Evolutionary conservation across 2,113 vertebrate species (phyloP).

Genomic region (Aegotheles bennettii): DNA sequence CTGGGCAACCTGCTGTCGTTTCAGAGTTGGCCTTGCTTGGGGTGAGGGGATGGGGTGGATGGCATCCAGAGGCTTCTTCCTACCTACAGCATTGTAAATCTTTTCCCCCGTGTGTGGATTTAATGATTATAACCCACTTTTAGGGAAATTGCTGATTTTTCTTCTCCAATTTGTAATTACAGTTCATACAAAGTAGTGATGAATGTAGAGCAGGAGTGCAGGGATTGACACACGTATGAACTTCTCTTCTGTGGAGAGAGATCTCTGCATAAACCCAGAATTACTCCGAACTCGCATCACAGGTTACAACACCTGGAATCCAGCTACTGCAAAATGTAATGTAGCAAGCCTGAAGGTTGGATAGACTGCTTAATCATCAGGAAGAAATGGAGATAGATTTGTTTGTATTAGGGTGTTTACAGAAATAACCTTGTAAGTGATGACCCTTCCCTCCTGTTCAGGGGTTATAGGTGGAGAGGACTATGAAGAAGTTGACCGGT

Average conservation of each 20-base stretch:
- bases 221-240: fast-evolving
- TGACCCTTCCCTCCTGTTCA: conserved; percentile 26
- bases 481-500: conserved; percentile 87
- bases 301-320: background rate
- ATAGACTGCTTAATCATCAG: background rate
- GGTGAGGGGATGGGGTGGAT: background rate
- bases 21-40: background rate
- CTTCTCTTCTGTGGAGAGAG: background rate
- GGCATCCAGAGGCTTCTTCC: background rate
- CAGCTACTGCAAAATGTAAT: background rate
- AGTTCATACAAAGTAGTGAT: background rate
- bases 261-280: background rate
- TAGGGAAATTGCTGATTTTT: background rate
- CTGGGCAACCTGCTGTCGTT: background rate
- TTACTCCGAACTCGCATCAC: background rate
- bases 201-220: background rate
- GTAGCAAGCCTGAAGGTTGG: background rate
- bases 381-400: background rate
- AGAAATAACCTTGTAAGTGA: background rate
- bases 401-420: background rate
- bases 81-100: background rate
- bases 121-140: background rate
- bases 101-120: background rate
- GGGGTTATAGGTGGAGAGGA: conserved; percentile 85
- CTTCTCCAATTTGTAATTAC: background rate